Evolutionary conservation across 1,140 invertebrate genomes (phyloP).

Genomic region (Rhagoletis pomonella): DNA sequence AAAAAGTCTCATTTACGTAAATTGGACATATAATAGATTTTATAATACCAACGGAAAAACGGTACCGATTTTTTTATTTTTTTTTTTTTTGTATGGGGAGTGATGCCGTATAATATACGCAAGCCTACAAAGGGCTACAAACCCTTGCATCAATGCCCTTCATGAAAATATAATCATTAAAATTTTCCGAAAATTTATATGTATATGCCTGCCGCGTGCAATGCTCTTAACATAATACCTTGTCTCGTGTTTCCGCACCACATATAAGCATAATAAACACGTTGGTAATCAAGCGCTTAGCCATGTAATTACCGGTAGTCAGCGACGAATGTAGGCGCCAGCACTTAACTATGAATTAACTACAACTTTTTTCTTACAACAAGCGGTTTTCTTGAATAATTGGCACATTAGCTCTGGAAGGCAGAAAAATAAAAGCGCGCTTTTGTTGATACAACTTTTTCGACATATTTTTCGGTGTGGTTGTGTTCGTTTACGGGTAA

Average conservation of each 20-base stretch:
- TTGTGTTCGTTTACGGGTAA: no score
- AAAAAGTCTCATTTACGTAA: no score
- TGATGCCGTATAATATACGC: no score
- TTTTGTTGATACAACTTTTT: neutral
- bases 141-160: no score
- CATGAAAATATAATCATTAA: no score
- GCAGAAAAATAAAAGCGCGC: neutral
- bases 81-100: no score
- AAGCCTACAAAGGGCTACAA: no score
- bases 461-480: neutral
- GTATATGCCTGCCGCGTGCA: no score
- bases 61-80: no score
- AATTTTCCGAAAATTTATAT: no score
- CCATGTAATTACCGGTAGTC: slow-evolving; percentile 30
- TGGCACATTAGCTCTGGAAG: neutral
- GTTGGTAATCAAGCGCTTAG: slow-evolving; percentile 32
- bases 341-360: neutral
- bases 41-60: no score
- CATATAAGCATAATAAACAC: slow-evolving; percentile 32
- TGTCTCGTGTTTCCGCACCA: neutral
- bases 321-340: slow-evolving; percentile 1
- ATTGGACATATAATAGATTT: no score
- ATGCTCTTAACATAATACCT: neutral
- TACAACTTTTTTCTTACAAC: neutral
- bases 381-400: slow-evolving; percentile 17